Evolutionary conservation across 92 coral and sea anemone species (phyloP), one percentile per base, ranked within the genome.

Genomic region (Pocillopora grandis): DNA sequence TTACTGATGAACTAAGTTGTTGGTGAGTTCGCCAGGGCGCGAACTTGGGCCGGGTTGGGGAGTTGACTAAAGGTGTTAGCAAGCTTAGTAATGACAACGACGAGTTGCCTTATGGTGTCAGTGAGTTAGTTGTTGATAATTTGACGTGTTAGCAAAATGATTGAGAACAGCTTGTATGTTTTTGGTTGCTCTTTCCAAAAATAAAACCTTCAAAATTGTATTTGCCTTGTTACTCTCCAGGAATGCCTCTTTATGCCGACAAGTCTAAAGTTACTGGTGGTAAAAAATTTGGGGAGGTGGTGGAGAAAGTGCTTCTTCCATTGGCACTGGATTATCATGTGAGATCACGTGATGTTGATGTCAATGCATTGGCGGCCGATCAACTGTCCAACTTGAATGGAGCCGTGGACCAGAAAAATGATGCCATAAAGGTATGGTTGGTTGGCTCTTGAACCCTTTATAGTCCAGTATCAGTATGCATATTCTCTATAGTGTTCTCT

Each of bases 281-380:
- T 27, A 62, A 33, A 75, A 87, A 91, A 78, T 93, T 93, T 79
- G 88, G 91, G n/a, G 66, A 62, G 67, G 75, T 91, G 59, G 18
- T 88, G 71, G 56, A 72, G 10, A 76, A 60, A 23, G 78, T 88
- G 21, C 88, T 88, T 6, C 91, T 88, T 48, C 91, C 91, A 3
- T 59, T 83, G 74, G 82, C 90, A 7, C 55, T 87, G 21, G 90
- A 87, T 52, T 87, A 66, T 56, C 77, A 87, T 66, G 33, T 87
- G 19, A 61, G 82, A 62, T 67, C 83, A 36, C 65, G 88, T 9
- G 66, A 12, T 9, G 56, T 18, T 58, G 91, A 88, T 2, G 81
- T 77, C 9, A 17, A 76, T 57, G 75, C 17, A 33, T 63, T 77
- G 12, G 72, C 84, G 12, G 49, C 62, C 13, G 72, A 33, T 9